These are phyloP conservation scores for Lepus townsendii DNA, from an alignment of 2,797 vertebrate genomes.

Conservation along the genomic window DNA sequence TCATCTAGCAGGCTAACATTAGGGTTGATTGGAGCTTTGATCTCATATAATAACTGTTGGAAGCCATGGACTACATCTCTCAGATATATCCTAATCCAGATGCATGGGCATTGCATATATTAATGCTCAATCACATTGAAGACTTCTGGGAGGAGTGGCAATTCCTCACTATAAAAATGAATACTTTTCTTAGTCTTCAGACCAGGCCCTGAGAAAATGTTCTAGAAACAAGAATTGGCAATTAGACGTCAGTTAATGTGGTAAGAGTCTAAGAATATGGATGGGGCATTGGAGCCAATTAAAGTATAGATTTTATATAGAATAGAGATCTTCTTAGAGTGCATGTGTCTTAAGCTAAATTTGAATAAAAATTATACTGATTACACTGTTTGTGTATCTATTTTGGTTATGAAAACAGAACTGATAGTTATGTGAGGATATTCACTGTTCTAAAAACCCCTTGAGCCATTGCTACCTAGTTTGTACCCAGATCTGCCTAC, in stretches of 20 bases:
- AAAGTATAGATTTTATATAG: constrained; percentile 6
- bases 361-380: background rate
- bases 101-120: background rate
- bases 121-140: background rate
- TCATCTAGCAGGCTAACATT: background rate
- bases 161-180: background rate
- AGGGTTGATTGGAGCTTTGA: background rate
- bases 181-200: background rate
- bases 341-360: background rate
- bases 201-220: background rate
- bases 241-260: background rate
- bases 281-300: background rate
- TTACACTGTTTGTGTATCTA: background rate
- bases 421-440: background rate
- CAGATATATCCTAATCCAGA: background rate
- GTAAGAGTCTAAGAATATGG: background rate
- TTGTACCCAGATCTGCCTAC: constrained; percentile 47
- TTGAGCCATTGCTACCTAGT: background rate
- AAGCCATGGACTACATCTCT: background rate
- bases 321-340: background rate
- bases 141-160: background rate
- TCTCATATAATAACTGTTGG: background rate
- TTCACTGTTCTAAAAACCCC: constrained; percentile 25
- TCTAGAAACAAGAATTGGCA: background rate
- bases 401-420: background rate